Base-by-base conservation (phyloP, 2,113 vertebrate genomes). In the Chaetodon trifascialis region DNA sequence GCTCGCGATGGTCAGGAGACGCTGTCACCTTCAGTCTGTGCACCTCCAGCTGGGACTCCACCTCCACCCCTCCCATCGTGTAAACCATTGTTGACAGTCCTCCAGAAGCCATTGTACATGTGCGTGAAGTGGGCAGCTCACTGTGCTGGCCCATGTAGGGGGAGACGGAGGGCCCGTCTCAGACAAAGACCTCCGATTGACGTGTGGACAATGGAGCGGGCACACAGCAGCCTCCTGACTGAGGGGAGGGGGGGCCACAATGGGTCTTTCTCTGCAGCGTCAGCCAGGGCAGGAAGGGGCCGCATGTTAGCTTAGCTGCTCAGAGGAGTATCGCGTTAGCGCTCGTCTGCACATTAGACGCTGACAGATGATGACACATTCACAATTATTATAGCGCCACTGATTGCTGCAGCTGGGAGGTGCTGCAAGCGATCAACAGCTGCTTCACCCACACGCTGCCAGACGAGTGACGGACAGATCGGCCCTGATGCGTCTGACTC, bases 131-230 rank as follows among this genome's bases (percentile, higher is more conserved):
- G 88, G 89, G 85, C 84, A 68, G 87, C 76, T 83, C 52, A 25
- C 60, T 11, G 82, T n/a, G 84, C 63, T 12, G 67, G 47, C 71
- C 67, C 66, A 54, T 79, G 65, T 30, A 3, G 42, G 55, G 66
- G 79, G 84, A 71, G 80, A 75, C 40, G 23, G 77, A 73, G 85
- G 73, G 62, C 66, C 68, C 0, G n/a, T 69, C 66, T 75, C 42
- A 73, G 87, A 94, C 92, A 93, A 91, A 91, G 91, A 77, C 86
- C 77, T 80, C 51, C 62, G 51, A 70, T 93, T 91, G 89, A 93
- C 62, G 9, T 56, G 0, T 7, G 72, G 84, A 94, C 93, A 94
- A 94, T 93, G 92, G 93, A 91, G 93, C 89, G 11, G 85, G 86
- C 86, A 23, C 91, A 81, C 91, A 64, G 84, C 91, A 73, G 89